Base-by-base conservation (phyloP, 2,888 invertebrate species). In the Calameuta pallipes region DNA sequence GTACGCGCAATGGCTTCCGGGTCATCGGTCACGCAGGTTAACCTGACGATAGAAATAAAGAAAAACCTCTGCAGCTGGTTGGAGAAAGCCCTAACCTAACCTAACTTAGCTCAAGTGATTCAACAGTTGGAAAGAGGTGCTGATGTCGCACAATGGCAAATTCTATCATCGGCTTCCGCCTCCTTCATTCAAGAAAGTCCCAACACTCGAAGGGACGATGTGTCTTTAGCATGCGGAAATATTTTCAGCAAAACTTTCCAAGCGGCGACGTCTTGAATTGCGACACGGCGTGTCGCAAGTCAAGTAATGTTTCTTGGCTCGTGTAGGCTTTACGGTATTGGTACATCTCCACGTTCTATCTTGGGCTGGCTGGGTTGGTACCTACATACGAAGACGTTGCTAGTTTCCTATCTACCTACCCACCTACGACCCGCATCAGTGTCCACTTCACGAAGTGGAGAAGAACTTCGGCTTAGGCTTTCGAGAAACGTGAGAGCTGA, bases 1-100 rank as follows among this genome's bases (percentile, higher is more conserved):
- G 6, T 9, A 56, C 23, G 68, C 41, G 69, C 33, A 77, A 69
- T 75, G 80, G 78, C 84, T 84, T 84, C 83, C 84, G 83, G 84
- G 84, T 84, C 84, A 81, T 80, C 84, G 83, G 83, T 83, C 81
- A 81, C 75, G 78, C 70, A 74, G 80, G 71, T 71, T 71, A 71
- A 31, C 77, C n/a, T 23, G 23, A 36, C 34, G 74, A 13, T 6
- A 13, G 74, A 23, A n/a, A 69, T 23, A 4, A 73, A 73, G 56
- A 78, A 80, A 56, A 80, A 9, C 23, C 56, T 23, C 56, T 56
- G 2, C 6, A 78, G 56, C 76, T 77, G 81, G 79, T 76, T 79
- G 78, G 74, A 80, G 79, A 83, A 79, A 56, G 23, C 56, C 56
- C 2, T 56, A 56, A 23, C 23, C 23, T 56, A 23, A 56, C 9